Evolutionary conservation across 2,797 vertebrate genomes (phyloP), one percentile per base, ranked within the genome.

Genomic region (Bovichtus diacanthus): DNA sequence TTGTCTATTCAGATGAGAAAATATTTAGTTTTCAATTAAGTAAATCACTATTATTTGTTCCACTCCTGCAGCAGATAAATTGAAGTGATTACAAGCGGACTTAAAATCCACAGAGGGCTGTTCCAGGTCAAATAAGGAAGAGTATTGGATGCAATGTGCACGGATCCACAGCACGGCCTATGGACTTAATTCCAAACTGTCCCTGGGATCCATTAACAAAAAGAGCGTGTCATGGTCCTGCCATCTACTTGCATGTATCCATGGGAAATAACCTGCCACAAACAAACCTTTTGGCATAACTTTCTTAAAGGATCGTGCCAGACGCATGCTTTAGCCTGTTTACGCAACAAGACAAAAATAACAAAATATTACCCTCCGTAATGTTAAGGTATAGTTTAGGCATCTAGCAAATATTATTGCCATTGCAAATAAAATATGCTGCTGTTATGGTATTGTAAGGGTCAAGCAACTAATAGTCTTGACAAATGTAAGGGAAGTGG

Each of bases 11-110:
- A 92, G 88, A 93, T 91, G 91, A 93, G 88, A 94, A 93, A 93
- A 93, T 93, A 91, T 94, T 94, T 94, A 82, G 87, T 94, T 96
- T 95, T 95, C 92, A 95, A 94, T 95, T 93, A 94, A 92, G 90
- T 85, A 91, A 94, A 95, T 94, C 92, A 89, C 92, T 92, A 88
- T 94, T 92, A 93, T 95, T 95, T 93, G 93, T 93, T 94, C 90
- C 93, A 90, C 85, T 86, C 77, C 80, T 87, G 90, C 88, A 85
- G 87, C 88, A 88, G 92, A 93, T 93, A 93, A 93, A 90, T 90
- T 88, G 77, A 89, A 92, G 89, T 84, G 87, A 94, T 94, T 94
- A 87, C 71, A 87, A 81, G 82, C 69, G 73, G 87, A 87, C 81
- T 92, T 85, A 69, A 89, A 90, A 91, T 82, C 78, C 85, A 82